Conservation (phyloP, 2,888 invertebrate genomes). For the Elaeidobius kamerunicus region DNA sequence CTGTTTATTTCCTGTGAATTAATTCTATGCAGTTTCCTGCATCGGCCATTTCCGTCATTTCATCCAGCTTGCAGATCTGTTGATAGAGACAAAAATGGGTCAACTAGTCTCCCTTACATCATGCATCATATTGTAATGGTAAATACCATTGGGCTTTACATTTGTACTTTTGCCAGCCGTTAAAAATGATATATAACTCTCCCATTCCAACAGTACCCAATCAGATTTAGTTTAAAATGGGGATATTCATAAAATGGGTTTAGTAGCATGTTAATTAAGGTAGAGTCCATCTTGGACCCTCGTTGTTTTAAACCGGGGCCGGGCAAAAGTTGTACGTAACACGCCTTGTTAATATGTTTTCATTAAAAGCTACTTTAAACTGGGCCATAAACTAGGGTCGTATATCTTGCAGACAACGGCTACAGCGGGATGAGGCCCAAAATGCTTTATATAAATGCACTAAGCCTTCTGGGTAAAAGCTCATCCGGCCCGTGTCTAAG, state of each 20-base stretch:
- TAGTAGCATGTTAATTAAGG: slow-evolving; percentile 8
- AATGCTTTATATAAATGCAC: slow-evolving; percentile 22
- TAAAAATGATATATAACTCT: no score
- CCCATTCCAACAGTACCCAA: no score
- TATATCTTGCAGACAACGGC: slow-evolving; percentile 22
- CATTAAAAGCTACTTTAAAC: slow-evolving; percentile 28
- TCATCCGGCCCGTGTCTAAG: neutral
- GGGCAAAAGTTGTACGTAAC: slow-evolving; percentile 15
- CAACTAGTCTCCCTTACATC: no score
- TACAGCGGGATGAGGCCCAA: slow-evolving; percentile 10
- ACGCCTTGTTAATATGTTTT: slow-evolving; percentile 28
- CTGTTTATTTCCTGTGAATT: no score
- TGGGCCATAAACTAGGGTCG: slow-evolving; percentile 19
- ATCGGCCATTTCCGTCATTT: no score
- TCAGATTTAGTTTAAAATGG: no score
- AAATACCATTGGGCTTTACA: no score
- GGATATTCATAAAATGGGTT: slow-evolving; percentile 1
- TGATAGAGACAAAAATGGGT: no score
- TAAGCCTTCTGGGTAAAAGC: slow-evolving; percentile 11
- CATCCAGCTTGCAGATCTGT: no score
- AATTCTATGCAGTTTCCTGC: no score
- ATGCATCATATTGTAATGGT: no score
- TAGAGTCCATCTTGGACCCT: slow-evolving; percentile 10
- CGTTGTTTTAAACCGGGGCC: slow-evolving; percentile 11
- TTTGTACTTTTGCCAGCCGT: no score